phyloP scores from a whole-genome alignment of 2,888 invertebrate genomes.

The Drosophila multiciliata region DNA sequence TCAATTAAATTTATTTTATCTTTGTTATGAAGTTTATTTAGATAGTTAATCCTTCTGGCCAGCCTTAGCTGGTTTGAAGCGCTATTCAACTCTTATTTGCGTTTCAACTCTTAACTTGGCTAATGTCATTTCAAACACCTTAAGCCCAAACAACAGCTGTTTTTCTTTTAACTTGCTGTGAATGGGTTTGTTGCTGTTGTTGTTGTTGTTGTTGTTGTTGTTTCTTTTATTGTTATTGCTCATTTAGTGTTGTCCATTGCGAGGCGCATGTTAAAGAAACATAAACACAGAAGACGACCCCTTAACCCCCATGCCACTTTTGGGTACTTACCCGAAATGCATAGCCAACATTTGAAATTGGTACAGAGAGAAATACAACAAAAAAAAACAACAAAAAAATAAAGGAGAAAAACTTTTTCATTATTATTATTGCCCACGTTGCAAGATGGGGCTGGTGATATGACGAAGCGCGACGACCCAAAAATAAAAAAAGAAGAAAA shows the following conservation, averaged over 20 bases:
- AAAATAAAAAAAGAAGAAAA: slow-evolving; percentile 22
- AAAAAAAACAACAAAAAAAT: background rate
- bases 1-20: background rate
- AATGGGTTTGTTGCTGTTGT: slow-evolving; percentile 12
- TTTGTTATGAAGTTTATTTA: background rate
- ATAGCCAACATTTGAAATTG: slow-evolving; percentile 37
- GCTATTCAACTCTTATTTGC: background rate
- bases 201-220: slow-evolving; percentile 35
- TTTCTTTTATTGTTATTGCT: slow-evolving; percentile 13
- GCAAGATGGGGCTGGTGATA: slow-evolving; percentile 70
- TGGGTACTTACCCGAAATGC: slow-evolving; percentile 51
- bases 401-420: slow-evolving; percentile 58
- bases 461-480: slow-evolving; percentile 49
- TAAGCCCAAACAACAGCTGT: slow-evolving; percentile 41
- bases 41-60: background rate
- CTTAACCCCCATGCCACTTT: slow-evolving; percentile 45
- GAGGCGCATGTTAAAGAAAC: slow-evolving; percentile 60
- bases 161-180: slow-evolving; percentile 14
- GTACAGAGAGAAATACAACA: background rate
- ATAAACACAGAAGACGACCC: slow-evolving; percentile 67
- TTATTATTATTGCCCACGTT: slow-evolving; percentile 76
- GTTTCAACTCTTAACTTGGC: background rate
- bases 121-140: slow-evolving; percentile 12
- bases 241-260: slow-evolving; percentile 30
- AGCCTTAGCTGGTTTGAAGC: background rate